Conservation (phyloP, 2,797 vertebrate species). For the Carapus acus region DNA sequence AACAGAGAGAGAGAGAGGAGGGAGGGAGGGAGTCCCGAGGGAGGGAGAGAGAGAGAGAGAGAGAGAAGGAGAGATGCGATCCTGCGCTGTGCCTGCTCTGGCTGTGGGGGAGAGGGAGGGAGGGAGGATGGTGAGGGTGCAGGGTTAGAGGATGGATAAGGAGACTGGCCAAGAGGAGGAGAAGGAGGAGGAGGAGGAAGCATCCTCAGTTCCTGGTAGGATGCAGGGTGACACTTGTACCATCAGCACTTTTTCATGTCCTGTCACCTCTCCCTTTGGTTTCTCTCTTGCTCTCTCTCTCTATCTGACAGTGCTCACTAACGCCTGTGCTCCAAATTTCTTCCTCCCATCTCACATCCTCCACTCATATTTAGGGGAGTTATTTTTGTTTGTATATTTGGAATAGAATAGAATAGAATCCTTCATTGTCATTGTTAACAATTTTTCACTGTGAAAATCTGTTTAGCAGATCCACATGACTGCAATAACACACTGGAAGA, state of each 20-base stretch:
- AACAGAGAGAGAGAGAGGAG: too few species aligned
- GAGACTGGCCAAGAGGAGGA: conserved; percentile 25
- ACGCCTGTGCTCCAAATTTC: conserved; percentile 18
- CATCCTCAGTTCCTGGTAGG: conserved; percentile 45
- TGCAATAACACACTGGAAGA: too few species aligned
- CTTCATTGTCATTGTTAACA: too few species aligned
- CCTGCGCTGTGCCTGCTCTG: conserved; percentile 47
- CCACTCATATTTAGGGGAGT: neutral
- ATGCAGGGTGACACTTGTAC: conserved; percentile 46
- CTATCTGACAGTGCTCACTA: conserved; percentile 35
- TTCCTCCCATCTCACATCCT: conserved; percentile 50
- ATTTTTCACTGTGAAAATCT: conserved; percentile 16
- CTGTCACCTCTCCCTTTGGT: conserved; percentile 32
- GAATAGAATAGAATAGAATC: too few species aligned
- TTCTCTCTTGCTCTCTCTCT: conserved; percentile 13
- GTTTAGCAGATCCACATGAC: too few species aligned
- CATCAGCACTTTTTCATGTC: conserved; percentile 49
- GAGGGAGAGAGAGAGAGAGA: conserved; percentile 9
- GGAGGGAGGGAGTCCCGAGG: conserved; percentile 42
- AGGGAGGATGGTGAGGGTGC: conserved; percentile 32
- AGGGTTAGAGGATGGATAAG: conserved; percentile 44
- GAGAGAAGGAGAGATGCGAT: conserved; percentile 44
- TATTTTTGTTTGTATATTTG: too few species aligned
- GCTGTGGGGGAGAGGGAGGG: conserved; percentile 46
- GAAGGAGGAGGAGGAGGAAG: conserved; percentile 12